These are phyloP conservation scores for Epirrita christyi DNA, from an alignment of 2,888 invertebrate genomes.

Conservation along the genomic window DNA sequence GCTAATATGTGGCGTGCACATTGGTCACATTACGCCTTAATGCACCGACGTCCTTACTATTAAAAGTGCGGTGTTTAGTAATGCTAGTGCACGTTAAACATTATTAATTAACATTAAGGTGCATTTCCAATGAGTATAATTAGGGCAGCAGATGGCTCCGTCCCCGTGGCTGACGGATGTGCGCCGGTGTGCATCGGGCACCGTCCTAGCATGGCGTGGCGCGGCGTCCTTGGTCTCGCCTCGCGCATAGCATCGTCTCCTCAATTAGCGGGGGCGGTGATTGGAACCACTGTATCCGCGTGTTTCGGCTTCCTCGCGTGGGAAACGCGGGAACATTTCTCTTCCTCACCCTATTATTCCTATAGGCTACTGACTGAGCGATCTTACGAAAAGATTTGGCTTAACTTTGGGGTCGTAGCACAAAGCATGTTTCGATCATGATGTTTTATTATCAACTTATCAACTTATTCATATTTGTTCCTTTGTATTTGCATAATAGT, in stretches of 20 bases:
- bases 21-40: slow-evolving; percentile 10
- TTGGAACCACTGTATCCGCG: slow-evolving; percentile 76
- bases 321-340: slow-evolving; percentile 59
- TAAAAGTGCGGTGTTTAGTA: slow-evolving; percentile 9
- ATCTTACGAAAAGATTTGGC: slow-evolving; percentile 20
- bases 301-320: slow-evolving; percentile 64
- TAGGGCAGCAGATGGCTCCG: slow-evolving; percentile 31
- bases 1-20: slow-evolving; percentile 10
- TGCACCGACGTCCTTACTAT: slow-evolving; percentile 2
- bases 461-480: neutral
- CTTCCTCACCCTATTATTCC: slow-evolving; percentile 41
- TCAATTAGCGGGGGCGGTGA: slow-evolving; percentile 78
- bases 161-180: slow-evolving; percentile 20
- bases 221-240: slow-evolving; percentile 39
- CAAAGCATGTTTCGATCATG: slow-evolving; percentile 8
- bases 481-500: slow-evolving; percentile 5
- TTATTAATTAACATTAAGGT: slow-evolving; percentile 27
- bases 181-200: slow-evolving; percentile 27
- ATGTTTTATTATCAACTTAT: slow-evolving; percentile 3
- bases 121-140: slow-evolving; percentile 25
- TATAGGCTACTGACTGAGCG: slow-evolving; percentile 42
- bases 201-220: slow-evolving; percentile 8
- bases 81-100: slow-evolving; percentile 19
- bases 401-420: slow-evolving; percentile 12
- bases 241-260: slow-evolving; percentile 48